These are phyloP conservation scores for Nasonia longicornis DNA, from an alignment of 1,140 invertebrate genomes.

Conservation along the genomic window DNA sequence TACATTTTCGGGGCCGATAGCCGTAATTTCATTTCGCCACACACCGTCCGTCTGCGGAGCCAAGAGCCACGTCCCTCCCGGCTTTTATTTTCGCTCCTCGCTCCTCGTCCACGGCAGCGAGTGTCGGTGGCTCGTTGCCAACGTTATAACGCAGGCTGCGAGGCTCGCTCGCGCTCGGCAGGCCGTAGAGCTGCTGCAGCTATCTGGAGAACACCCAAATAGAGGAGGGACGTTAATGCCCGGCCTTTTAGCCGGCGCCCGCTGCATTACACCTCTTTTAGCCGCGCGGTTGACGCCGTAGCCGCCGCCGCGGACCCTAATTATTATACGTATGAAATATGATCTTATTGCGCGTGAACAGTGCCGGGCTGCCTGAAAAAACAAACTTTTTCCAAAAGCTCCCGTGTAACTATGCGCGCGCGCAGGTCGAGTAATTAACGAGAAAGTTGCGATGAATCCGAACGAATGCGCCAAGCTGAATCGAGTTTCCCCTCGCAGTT, in stretches of 20 bases:
- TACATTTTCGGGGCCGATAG: constrained; percentile 20
- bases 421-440: background rate
- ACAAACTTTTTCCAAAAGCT: background rate
- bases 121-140: constrained; percentile 29
- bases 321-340: constrained; percentile 33
- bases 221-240: constrained; percentile 25
- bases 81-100: constrained; percentile 2
- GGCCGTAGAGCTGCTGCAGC: background rate
- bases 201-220: constrained; percentile 37
- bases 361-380: background rate
- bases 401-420: no score
- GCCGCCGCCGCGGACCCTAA: constrained; percentile 14
- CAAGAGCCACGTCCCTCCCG: constrained; percentile 26
- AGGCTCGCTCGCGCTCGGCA: constrained; percentile 11
- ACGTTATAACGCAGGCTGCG: constrained; percentile 33
- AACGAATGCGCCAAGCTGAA: background rate
- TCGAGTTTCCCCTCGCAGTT: background rate
- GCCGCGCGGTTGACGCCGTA: background rate
- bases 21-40: constrained; percentile 35
- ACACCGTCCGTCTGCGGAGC: background rate
- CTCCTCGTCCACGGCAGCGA: background rate
- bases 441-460: background rate
- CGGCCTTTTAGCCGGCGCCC: background rate
- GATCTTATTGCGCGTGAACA: constrained; percentile 37
- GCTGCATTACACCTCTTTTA: constrained; percentile 33